phyloP scores from a whole-genome alignment of 1,140 invertebrate genomes.

The Drosophila serrata region DNA sequence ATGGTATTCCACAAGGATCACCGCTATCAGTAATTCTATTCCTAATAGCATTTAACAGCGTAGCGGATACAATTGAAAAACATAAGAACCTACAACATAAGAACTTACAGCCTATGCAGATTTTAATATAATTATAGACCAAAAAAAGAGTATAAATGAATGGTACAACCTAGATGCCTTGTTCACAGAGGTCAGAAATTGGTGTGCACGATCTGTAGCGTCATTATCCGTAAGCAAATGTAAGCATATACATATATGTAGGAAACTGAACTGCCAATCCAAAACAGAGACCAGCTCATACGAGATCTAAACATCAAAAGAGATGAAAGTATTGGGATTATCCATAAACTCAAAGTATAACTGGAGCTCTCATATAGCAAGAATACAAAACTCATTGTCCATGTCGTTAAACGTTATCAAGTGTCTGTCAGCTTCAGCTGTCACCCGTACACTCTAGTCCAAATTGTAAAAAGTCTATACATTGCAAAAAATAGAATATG shows the following conservation, averaged over 20 bases:
- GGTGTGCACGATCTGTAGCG: neutral
- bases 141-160: neutral
- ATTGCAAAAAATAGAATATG: constrained; percentile 2
- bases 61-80: neutral
- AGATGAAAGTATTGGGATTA: neutral
- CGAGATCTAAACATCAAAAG: neutral
- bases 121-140: too few relatives aligned
- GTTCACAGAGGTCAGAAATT: neutral
- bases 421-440: neutral
- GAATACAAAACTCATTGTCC: too few relatives aligned
- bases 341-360: neutral
- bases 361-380: neutral
- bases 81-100: too few relatives aligned
- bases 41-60: constrained; percentile 1
- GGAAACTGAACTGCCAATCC: too few relatives aligned
- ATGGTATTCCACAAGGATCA: too few relatives aligned
- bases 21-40: neutral
- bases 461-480: too few relatives aligned
- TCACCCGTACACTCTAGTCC: neutral
- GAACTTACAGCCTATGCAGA: neutral
- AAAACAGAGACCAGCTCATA: too few relatives aligned
- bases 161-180: too few relatives aligned
- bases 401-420: too few relatives aligned
- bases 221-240: neutral
- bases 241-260: too few relatives aligned